phyloP scores from a whole-genome alignment of 2,888 invertebrate species.

The Kuschelorhynchus macadamiae region DNA sequence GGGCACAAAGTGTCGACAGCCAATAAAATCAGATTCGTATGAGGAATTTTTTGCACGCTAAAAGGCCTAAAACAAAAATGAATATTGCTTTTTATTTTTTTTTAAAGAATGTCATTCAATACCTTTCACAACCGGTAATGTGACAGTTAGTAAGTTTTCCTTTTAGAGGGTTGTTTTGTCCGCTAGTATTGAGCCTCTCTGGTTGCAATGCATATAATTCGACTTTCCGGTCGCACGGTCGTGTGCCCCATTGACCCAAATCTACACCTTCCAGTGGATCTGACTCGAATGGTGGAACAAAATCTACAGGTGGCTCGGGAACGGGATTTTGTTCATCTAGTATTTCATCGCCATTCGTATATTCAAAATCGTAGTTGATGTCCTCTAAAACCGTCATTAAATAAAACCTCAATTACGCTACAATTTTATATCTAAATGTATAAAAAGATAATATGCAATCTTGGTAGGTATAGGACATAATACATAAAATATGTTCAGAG shows the following conservation, averaged over 20 bases:
- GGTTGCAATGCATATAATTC: slow-evolving; percentile 90
- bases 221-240: slow-evolving; percentile 89
- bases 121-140: slow-evolving; percentile 90
- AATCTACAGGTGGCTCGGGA: slow-evolving; percentile 67
- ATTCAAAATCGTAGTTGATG: slow-evolving; percentile 41
- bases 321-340: slow-evolving; percentile 63
- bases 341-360: slow-evolving; percentile 58
- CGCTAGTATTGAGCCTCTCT: slow-evolving; percentile 82
- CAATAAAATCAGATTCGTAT: slow-evolving; percentile 89
- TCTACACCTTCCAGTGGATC: slow-evolving; percentile 67
- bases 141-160: slow-evolving; percentile 92
- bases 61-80: slow-evolving; percentile 78
- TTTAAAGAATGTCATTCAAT: slow-evolving; percentile 24
- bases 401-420: no score
- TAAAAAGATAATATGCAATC: no score
- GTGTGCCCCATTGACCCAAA: slow-evolving; percentile 72
- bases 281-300: slow-evolving; percentile 66
- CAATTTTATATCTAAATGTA: no score
- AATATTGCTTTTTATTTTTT: not conserved
- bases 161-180: slow-evolving; percentile 86
- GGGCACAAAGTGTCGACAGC: slow-evolving; percentile 92
- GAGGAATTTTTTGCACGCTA: slow-evolving; percentile 92
- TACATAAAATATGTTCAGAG: no score
- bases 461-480: no score
- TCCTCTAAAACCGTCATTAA: slow-evolving; percentile 25